phyloP scores from a whole-genome alignment of 2,113 vertebrate genomes.

The Microtus ochrogaster region DNA sequence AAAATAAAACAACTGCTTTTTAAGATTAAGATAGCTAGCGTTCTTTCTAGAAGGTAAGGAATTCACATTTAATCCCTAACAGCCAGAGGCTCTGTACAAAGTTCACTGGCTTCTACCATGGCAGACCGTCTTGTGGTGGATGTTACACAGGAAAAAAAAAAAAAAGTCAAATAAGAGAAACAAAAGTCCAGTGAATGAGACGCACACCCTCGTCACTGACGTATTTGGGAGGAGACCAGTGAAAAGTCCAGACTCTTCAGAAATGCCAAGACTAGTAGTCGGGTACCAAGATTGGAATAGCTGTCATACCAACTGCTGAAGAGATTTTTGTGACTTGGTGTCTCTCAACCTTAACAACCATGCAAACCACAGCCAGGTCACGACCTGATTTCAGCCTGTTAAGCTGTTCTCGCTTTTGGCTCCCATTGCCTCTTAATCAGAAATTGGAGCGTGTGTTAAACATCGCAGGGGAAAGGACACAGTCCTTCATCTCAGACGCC shows the following conservation, averaged over 20 bases:
- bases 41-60: background rate
- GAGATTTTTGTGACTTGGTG: background rate
- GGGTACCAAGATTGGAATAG: background rate
- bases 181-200: background rate
- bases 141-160: background rate
- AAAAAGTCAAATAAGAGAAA: background rate
- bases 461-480: background rate
- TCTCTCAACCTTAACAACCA: background rate
- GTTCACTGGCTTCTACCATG: fast-evolving
- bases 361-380: background rate
- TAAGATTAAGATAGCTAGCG: background rate
- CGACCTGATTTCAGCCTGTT: background rate
- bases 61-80: background rate
- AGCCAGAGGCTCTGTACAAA: background rate
- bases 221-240: background rate
- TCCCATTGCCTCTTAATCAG: constrained; percentile 37
- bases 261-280: background rate
- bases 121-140: background rate
- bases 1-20: background rate
- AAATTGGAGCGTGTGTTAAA: constrained; percentile 36
- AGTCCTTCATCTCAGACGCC: constrained; percentile 57
- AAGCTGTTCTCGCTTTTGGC: background rate
- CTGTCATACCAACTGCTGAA: background rate
- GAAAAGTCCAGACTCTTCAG: background rate
- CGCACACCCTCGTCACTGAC: background rate